A percentile compares a stretch with the other conserved stretches of the same genome.
phyloP scores from a whole-genome alignment of 2,888 invertebrate species.

The Cotesia congregata region DNA sequence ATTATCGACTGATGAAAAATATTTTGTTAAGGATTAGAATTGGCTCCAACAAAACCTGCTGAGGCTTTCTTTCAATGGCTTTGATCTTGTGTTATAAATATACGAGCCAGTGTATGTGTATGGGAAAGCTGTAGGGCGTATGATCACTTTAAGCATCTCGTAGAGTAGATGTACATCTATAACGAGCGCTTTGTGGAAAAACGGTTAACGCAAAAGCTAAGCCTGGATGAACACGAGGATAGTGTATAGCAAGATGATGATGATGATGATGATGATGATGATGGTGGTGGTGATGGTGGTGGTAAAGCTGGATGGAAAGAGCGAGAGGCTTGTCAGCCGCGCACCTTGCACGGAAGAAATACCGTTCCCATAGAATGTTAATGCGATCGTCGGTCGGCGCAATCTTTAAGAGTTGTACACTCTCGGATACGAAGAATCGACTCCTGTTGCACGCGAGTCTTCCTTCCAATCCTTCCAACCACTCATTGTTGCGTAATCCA shows the following conservation, averaged over 20 bases:
- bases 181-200: constrained; percentile 37
- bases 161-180: constrained; percentile 35
- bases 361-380: constrained; percentile 70
- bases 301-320: constrained; percentile 44
- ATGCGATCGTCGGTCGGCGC: constrained; percentile 61
- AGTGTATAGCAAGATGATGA: neutral
- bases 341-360: constrained; percentile 60
- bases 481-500: constrained; percentile 61
- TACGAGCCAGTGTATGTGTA: neutral
- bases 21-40: neutral
- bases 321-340: constrained; percentile 58
- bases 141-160: constrained; percentile 21
- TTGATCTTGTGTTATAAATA: neutral
- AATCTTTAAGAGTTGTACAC: constrained; percentile 38
- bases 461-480: constrained; percentile 46
- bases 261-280: constrained; percentile 17
- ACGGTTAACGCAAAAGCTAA: constrained; percentile 31
- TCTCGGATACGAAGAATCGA: constrained; percentile 19
- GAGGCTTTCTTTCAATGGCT: neutral
- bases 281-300: constrained; percentile 35
- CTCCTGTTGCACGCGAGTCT: constrained; percentile 45
- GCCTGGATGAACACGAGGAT: constrained; percentile 13
- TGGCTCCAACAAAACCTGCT: neutral
- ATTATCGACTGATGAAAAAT: neutral
- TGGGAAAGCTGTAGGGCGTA: constrained; percentile 24